Conservation (phyloP, 1,140 invertebrate species). For the Caligus rogercresseyi region DNA sequence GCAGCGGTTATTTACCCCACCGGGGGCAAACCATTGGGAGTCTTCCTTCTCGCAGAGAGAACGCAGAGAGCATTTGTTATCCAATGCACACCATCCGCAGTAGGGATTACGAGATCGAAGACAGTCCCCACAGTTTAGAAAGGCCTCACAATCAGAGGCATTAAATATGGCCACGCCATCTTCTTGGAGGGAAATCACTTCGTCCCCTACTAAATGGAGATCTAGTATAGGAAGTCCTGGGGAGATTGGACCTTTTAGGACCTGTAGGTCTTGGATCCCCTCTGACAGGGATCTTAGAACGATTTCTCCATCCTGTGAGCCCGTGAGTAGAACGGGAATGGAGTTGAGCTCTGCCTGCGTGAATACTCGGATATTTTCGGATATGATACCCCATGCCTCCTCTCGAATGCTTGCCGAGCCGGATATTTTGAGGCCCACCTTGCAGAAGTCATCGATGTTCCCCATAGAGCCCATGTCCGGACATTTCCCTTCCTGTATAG, state of each 20-base stretch:
- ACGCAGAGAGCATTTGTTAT: constrained; percentile 47
- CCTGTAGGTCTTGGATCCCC: not conserved
- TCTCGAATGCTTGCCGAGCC: constrained; percentile 31
- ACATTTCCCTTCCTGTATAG: constrained; percentile 72
- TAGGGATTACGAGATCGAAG: constrained; percentile 83
- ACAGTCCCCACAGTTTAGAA: constrained; percentile 72
- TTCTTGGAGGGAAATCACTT: not conserved
- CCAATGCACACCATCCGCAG: constrained; percentile 93
- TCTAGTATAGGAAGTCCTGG: not conserved
- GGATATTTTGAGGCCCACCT: constrained; percentile 77
- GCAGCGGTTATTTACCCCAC: not conserved
- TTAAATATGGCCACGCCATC: constrained; percentile 35
- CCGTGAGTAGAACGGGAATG: not conserved
- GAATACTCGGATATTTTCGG: not conserved
- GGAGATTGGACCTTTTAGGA: not conserved
- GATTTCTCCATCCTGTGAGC: not conserved
- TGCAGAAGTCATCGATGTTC: constrained; percentile 77
- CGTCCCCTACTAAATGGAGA: not conserved
- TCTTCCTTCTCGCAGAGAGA: constrained; percentile 1
- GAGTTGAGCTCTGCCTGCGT: not conserved
- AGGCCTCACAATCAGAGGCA: constrained; percentile 65
- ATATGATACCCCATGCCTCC: not conserved
- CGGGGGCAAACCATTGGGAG: not conserved
- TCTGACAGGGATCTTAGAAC: not conserved
- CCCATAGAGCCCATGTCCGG: constrained; percentile 49